Base-by-base conservation (phyloP, 2,888 invertebrate genomes). In the Rutpela maculata region DNA sequence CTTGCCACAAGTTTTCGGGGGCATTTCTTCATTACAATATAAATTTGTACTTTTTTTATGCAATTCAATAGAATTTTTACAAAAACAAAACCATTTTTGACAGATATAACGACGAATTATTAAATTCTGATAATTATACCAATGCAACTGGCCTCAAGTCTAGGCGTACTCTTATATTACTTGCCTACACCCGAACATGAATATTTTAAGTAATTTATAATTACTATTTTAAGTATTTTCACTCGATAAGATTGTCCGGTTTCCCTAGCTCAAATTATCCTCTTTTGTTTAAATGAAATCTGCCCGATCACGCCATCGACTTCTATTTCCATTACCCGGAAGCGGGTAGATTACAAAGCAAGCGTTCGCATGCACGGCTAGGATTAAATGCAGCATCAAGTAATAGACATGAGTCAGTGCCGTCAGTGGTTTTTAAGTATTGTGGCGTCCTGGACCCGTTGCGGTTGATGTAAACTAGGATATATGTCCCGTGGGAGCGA, bases 401-500 rank as follows among this genome's bases (percentile, higher is more conserved):
- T n/a, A 60, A 15, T 22, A 43, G 50, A 62, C 60, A 31, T 59
- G 43, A 60, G 18, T 43, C 70, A 18, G 60, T 43, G 62, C 60
- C 26, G 18, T 43, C 70, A 18, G 60, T 43, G 62, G 60, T 38
- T 59, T 70, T 70, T 70, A 70, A 69, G 57, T 56, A 31, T 19
- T 19, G 17, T 26, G 69, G 57, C 57, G 17, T 69, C 69, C 35
- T 31, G 59, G 59, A 57, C 59, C 65, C 67, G 22, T 56, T 67
- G 67, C 55, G 67, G 67, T 19, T 55, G 55, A 67, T 67, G 67
- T 56, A 67, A 67, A 67, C 55, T 31, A 56, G 67, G 56, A 67
- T 67, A 43, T 38, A 67, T 62, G 69, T 77, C 77, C 75, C 68
- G 43, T 22, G 65, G 75, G 73, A 75, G 57, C 73, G 69, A 73